Evolutionary conservation across 2,797 vertebrate genomes (phyloP).

Genomic region (Yasuhikotakia modesta): DNA sequence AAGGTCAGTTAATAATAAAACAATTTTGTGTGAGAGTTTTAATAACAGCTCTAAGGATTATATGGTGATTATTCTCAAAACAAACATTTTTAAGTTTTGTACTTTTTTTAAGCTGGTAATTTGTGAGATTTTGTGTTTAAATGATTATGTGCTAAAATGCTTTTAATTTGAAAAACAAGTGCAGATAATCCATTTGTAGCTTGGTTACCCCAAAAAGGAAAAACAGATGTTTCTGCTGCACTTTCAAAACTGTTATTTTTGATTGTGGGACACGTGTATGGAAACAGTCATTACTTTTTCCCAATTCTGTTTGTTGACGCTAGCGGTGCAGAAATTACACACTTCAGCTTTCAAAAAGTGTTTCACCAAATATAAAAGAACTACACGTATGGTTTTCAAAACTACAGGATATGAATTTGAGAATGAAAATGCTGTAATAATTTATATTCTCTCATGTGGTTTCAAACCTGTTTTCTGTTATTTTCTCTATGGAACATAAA

Average conservation of each 20-base stretch:
- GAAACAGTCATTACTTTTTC: background rate
- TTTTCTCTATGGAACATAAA: too few relatives aligned
- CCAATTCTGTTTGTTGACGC: background rate
- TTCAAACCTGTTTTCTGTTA: too few relatives aligned
- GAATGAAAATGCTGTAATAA: background rate
- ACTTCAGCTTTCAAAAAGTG: background rate
- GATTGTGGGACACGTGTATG: background rate
- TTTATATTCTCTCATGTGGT: too few relatives aligned
- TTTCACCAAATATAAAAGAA: background rate
- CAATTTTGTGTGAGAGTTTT: constrained; percentile 33
- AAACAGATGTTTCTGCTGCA: background rate
- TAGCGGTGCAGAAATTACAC: background rate
- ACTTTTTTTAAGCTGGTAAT: background rate
- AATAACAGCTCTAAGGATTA: constrained; percentile 19
- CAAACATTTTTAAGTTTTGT: too few relatives aligned
- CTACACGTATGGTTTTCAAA: background rate
- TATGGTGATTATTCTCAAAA: constrained; percentile 21
- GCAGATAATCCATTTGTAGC: background rate
- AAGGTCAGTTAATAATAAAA: constrained; percentile 48
- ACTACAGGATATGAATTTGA: background rate
- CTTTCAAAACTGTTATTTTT: background rate
- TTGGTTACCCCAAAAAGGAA: background rate
- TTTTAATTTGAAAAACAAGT: background rate
- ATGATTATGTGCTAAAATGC: background rate
- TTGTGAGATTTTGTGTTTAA: background rate